Base-by-base conservation (phyloP, 2,888 invertebrate species). In the Danaus chrysippus region DNA sequence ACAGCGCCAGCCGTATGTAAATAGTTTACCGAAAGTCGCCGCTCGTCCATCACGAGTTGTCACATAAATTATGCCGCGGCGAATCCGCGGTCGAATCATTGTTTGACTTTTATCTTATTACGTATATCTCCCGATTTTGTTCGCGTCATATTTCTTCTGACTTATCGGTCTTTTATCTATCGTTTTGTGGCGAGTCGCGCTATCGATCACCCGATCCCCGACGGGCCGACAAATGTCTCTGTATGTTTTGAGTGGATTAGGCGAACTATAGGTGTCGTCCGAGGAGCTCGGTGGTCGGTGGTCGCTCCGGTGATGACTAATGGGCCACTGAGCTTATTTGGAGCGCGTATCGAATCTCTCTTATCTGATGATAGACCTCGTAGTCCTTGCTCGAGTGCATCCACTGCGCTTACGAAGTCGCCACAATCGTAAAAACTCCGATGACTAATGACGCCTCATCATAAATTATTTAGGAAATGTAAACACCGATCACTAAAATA, bases 31-130 rank as follows among this genome's bases (percentile, higher is more conserved):
- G 82, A 90, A 90, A 91, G 90, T 89, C 88, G 86, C 88, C 91
- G 90, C 87, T 88, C 90, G 90, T 90, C 89, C 90, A 89, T 89
- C 90, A 89, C 87, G 85, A 86, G 89, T 87, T 90, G 91, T 91
- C 91, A 89, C 91, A 91, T 91, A 91, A 91, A 91, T 91, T 91
- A 91, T 91, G 88, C 91, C 87, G 89, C 90, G 90, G 90, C 89
- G 89, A 90, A 90, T 91, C 90, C 90, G 90, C 88, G 88, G 87
- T 84, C 88, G 88, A 90, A 90, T 90, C 91, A 91, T 89, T 91
- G 90, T 90, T 88, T 88, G 91, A 90, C 90, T 90, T 91, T 91
- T 91, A 91, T 91, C 91, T 91, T 90, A 90, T 90, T 90, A 90
- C 90, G 87, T 86, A 87, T 87, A 88, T 91, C 90, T 90, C 87